Conservation (phyloP, 2,113 vertebrate species). For the Heptranchias perlo region DNA sequence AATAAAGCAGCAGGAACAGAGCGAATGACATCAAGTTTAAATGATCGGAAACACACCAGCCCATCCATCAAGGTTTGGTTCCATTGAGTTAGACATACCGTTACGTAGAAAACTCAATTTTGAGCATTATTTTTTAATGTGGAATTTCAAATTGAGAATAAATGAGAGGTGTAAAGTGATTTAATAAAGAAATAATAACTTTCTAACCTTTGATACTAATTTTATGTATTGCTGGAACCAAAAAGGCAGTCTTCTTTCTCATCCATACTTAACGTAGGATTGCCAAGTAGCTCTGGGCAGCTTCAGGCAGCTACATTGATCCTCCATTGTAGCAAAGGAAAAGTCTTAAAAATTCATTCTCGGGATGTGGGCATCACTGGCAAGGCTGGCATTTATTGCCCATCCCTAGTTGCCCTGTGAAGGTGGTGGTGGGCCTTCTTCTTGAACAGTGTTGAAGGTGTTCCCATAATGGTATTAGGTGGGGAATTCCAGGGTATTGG, state of each 20-base stretch:
- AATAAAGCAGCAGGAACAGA: constrained; percentile 1
- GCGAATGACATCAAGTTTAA: neutral
- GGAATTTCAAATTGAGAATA: neutral
- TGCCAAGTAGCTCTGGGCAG: neutral
- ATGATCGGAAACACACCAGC: neutral
- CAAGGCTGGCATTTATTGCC: neutral
- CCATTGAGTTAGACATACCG: neutral
- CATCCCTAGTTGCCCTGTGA: neutral
- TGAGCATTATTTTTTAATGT: neutral
- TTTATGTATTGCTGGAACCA: neutral
- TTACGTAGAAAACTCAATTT: neutral
- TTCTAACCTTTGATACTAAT: neutral
- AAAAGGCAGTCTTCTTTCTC: neutral
- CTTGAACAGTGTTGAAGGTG: neutral
- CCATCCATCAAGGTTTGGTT: neutral
- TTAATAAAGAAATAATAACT: neutral
- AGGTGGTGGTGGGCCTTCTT: too few species aligned
- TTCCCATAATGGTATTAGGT: neutral
- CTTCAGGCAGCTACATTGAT: neutral
- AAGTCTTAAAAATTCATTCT: neutral
- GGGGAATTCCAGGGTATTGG: neutral
- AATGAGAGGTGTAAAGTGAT: neutral
- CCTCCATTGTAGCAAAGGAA: neutral
- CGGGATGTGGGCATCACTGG: neutral
- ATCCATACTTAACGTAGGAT: neutral